Conservation (phyloP, 2,113 vertebrate genomes). For the Anser cygnoides region DNA sequence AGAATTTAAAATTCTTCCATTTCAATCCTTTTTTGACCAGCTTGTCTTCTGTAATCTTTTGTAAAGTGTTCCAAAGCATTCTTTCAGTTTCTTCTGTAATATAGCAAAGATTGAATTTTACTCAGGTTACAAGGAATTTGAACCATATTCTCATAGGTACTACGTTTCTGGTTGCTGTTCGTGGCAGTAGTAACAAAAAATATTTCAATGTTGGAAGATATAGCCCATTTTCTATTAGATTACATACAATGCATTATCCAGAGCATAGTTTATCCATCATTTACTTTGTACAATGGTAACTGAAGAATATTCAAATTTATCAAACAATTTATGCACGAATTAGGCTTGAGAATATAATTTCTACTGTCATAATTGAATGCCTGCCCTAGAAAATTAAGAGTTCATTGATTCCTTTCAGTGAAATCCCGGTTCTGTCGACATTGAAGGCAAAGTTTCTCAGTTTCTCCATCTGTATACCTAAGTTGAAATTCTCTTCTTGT, state of each 20-base stretch:
- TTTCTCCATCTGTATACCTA: background rate
- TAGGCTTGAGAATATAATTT: background rate
- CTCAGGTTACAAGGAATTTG: background rate
- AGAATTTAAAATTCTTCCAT: background rate
- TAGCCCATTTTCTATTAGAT: background rate
- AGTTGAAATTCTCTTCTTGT: background rate
- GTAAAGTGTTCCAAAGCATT: background rate
- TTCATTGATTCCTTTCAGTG: background rate
- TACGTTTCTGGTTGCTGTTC: background rate
- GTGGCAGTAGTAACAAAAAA: background rate
- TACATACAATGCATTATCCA: background rate
- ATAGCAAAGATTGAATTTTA: background rate
- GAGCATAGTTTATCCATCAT: background rate
- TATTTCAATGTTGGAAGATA: background rate
- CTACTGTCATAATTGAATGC: background rate
- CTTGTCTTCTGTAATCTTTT: background rate
- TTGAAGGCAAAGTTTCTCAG: background rate
- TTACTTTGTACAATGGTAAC: background rate
- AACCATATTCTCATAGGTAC: background rate
- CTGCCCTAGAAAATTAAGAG: background rate
- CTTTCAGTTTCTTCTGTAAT: background rate
- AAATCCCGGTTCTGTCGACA: background rate
- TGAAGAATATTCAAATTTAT: background rate
- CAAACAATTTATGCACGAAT: background rate
- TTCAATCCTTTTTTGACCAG: conserved; percentile 19